phyloP scores from a whole-genome alignment of 2,888 invertebrate species.

The Rutpela maculata region DNA sequence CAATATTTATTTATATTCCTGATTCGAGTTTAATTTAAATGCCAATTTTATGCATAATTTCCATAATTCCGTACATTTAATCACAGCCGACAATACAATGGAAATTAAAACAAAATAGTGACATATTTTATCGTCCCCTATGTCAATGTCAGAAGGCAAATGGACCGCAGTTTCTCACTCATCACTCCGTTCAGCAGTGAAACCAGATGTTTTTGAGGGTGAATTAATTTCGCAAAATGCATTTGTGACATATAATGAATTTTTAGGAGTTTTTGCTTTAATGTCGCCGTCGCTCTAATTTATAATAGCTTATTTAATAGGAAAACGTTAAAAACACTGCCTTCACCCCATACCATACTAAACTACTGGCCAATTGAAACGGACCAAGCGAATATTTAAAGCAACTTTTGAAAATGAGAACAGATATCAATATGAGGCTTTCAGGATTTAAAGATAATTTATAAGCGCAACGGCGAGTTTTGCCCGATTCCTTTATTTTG shows the following conservation, averaged over 20 bases:
- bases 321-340: too few relatives aligned
- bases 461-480: too few relatives aligned
- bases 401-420: too few relatives aligned
- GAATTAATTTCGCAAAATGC: background rate
- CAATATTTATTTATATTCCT: slow-evolving; percentile 19
- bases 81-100: background rate
- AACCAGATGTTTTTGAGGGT: background rate
- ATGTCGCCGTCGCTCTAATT: too few relatives aligned
- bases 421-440: too few relatives aligned
- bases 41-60: slow-evolving; percentile 11
- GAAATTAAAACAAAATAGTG: slow-evolving; percentile 26
- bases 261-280: too few relatives aligned
- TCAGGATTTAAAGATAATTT: too few relatives aligned
- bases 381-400: too few relatives aligned
- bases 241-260: background rate
- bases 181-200: background rate
- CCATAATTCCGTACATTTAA: background rate
- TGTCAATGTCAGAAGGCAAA: background rate
- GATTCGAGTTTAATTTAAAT: slow-evolving; percentile 2
- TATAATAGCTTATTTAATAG: too few relatives aligned
- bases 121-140: slow-evolving; percentile 11
- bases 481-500: too few relatives aligned
- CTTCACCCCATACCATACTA: too few relatives aligned
- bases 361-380: too few relatives aligned
- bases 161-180: slow-evolving; percentile 3